Percentiles rank a stretch among this genome's conserved stretches.
phyloP scores from a whole-genome alignment of 2,888 invertebrate species.

The Athalia cordata region DNA sequence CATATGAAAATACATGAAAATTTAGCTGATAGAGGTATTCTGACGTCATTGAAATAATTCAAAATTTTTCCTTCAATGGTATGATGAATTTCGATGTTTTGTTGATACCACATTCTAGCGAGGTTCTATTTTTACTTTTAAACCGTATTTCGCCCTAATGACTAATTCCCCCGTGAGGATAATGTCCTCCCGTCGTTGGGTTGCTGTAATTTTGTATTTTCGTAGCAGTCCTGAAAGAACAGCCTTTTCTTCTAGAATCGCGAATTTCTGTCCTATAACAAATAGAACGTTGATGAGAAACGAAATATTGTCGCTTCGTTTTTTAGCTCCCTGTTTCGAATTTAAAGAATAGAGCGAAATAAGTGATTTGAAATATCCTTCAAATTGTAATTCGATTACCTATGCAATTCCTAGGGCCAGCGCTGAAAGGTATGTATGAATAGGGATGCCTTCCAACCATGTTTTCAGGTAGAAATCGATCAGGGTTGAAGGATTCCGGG shows the following conservation, averaged over 20 bases:
- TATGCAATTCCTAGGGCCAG: constrained; percentile 69
- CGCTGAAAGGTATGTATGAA: constrained; percentile 71
- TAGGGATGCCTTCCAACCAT: constrained; percentile 70
- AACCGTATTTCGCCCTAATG: constrained; percentile 77
- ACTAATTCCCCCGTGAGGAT: constrained; percentile 78
- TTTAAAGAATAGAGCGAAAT: neutral
- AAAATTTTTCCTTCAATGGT: too few species aligned
- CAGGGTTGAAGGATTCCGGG: constrained; percentile 74
- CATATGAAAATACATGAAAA: too few species aligned
- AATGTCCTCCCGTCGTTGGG: constrained; percentile 77
- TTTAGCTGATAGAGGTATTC: neutral
- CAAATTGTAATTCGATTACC: constrained; percentile 53
- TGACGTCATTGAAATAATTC: neutral
- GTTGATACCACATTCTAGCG: neutral
- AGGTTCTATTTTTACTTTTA: constrained; percentile 74
- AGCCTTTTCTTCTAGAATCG: constrained; percentile 77
- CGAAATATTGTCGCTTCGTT: neutral
- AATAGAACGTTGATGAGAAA: neutral
- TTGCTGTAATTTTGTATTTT: constrained; percentile 76
- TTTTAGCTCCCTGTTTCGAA: neutral
- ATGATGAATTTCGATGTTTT: too few species aligned
- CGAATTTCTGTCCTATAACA: constrained; percentile 76
- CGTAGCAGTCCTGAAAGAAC: constrained; percentile 77
- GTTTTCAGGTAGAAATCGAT: constrained; percentile 74
- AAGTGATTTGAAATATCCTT: neutral